Evolutionary conservation across 2,888 invertebrate species (phyloP).

Genomic region (Chloroclysta siterata): DNA sequence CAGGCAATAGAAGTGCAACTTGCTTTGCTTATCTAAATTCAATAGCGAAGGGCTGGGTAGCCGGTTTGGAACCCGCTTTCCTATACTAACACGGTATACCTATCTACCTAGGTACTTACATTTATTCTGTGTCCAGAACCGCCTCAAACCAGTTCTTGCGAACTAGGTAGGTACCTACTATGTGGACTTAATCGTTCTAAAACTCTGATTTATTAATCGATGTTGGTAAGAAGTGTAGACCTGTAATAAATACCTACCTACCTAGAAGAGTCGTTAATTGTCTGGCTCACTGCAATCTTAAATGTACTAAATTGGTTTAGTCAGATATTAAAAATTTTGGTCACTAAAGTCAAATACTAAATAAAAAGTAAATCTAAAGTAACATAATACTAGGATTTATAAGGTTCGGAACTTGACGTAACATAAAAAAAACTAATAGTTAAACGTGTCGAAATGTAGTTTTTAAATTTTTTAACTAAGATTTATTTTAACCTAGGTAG

Average conservation of each 20-base stretch:
- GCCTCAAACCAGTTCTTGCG: conserved; percentile 32
- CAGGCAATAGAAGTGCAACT: conserved; percentile 40
- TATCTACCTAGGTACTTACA: background rate
- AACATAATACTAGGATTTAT: no score
- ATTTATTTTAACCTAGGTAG: no score
- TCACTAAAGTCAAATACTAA: background rate
- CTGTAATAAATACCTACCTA: background rate
- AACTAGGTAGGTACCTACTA: background rate
- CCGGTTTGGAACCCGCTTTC: conserved; percentile 60
- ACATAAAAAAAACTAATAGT: no score
- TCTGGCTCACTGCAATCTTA: conserved; percentile 4
- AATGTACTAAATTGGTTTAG: background rate
- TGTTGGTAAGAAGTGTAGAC: background rate
- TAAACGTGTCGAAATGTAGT: no score
- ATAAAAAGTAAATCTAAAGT: background rate
- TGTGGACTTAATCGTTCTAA: conserved; percentile 18
- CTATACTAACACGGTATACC: conserved; percentile 15
- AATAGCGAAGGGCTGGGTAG: conserved; percentile 52
- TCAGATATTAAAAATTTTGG: background rate
- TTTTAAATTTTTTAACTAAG: no score
- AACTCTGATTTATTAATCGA: conserved; percentile 10
- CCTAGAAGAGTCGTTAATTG: background rate
- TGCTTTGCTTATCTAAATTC: conserved; percentile 60
- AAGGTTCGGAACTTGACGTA: no score
- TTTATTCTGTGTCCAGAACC: conserved; percentile 27